phyloP scores from a whole-genome alignment of 2,888 invertebrate genomes.

The Neoaliturus tenellus region DNA sequence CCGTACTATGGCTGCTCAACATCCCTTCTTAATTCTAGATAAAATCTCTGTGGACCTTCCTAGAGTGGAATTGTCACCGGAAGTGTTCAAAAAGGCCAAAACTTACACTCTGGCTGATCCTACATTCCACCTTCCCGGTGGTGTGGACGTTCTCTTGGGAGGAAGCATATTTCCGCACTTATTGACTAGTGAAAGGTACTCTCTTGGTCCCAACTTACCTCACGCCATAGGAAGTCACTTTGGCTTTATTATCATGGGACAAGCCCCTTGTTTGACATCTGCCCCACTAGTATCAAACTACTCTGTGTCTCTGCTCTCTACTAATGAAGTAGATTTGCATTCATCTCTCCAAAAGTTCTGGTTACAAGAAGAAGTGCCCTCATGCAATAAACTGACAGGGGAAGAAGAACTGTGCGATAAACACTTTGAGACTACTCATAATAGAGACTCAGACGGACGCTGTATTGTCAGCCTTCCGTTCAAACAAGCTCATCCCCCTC shows the following conservation, averaged over 20 bases:
- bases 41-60: not conserved
- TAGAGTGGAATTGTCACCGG: not conserved
- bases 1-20: not conserved
- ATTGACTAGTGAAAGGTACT: not conserved
- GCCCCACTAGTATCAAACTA: not conserved
- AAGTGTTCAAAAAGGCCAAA: not conserved
- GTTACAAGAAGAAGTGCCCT: not conserved
- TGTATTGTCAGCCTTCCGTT: not conserved
- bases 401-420: not conserved
- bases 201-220: not conserved
- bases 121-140: not conserved
- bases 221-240: not conserved
- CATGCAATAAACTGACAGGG: not conserved
- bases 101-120: not conserved
- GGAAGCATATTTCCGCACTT: not conserved
- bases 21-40: constrained; percentile 4
- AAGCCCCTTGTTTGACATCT: not conserved
- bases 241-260: not conserved
- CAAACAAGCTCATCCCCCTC: not conserved
- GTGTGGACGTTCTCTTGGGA: not conserved
- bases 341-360: not conserved
- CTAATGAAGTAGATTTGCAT: constrained; percentile 6
- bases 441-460: not conserved
- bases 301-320: constrained; percentile 1
- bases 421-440: not conserved